A percentile compares a stretch with the other conserved stretches of the same genome.
phyloP scores from a whole-genome alignment of 2,113 vertebrate genomes.

The Panthera tigris region DNA sequence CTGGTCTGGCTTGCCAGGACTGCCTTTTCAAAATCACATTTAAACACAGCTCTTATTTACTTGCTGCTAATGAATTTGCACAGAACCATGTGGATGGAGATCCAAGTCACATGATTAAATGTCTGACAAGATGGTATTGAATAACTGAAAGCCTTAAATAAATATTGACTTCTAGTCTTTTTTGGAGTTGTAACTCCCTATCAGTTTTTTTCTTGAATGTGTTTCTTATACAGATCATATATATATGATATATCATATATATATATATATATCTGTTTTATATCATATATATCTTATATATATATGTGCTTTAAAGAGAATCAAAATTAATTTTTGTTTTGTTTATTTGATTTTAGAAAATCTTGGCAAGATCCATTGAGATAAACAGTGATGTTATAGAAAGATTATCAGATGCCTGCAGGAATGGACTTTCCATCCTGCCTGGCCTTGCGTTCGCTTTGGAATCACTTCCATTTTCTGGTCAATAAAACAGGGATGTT shows the following conservation, averaged over 20 bases:
- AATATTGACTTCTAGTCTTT: neutral
- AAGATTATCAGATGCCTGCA: neutral
- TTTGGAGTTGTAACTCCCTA: neutral
- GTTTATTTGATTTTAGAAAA: constrained; percentile 11
- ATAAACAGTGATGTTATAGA: neutral
- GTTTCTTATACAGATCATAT: constrained; percentile 1
- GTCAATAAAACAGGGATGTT: neutral
- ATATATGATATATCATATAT: neutral
- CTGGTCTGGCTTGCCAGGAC: neutral
- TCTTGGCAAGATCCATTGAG: neutral
- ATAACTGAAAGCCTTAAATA: neutral
- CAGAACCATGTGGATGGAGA: neutral
- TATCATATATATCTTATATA: neutral
- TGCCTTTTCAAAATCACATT: neutral
- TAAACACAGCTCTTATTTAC: neutral
- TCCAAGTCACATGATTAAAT: neutral
- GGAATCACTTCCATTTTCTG: neutral
- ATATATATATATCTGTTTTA: neutral
- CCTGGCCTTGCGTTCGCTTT: neutral
- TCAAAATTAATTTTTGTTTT: neutral
- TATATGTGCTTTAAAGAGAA: neutral
- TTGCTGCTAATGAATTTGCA: neutral
- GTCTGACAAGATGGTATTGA: neutral
- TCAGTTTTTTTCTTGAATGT: neutral
- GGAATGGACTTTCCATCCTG: neutral